Evolutionary conservation across 2,113 vertebrate genomes (phyloP).

Genomic region (Alethe castanea): DNA sequence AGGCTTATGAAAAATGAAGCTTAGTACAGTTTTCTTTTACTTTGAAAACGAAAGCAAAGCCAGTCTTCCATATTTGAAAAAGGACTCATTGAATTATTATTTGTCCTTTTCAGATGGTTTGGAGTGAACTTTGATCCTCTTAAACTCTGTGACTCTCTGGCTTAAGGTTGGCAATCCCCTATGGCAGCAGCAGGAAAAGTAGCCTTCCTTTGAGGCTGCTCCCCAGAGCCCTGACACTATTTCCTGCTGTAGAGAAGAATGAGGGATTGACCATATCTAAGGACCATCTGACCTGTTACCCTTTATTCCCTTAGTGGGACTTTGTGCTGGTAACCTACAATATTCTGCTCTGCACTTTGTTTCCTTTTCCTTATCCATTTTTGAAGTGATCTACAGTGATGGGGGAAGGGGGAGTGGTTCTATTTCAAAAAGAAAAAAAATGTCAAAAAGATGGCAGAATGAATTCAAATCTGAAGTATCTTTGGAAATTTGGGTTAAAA

Average conservation of each 20-base stretch:
- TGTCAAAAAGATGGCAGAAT: neutral
- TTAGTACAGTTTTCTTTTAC: neutral
- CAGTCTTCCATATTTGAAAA: neutral
- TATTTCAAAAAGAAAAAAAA: neutral
- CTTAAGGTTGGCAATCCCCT: neutral
- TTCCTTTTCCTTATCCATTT: neutral
- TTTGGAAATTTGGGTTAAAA: neutral
- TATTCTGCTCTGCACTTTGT: neutral
- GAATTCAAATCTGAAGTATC: neutral
- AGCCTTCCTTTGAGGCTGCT: neutral
- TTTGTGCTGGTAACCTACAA: neutral
- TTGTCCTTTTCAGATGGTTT: neutral
- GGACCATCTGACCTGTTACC: neutral
- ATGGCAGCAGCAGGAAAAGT: neutral
- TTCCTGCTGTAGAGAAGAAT: neutral
- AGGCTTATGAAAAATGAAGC: neutral
- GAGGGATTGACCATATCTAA: neutral
- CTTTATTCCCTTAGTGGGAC: neutral
- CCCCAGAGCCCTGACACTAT: neutral
- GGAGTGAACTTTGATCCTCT: neutral
- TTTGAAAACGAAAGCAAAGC: neutral
- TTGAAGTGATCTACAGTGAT: neutral
- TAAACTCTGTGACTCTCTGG: neutral
- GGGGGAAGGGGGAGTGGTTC: neutral
- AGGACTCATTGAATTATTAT: neutral